Evolutionary conservation across 2,888 invertebrate species (phyloP).

Genomic region (Embidobia sp.): DNA sequence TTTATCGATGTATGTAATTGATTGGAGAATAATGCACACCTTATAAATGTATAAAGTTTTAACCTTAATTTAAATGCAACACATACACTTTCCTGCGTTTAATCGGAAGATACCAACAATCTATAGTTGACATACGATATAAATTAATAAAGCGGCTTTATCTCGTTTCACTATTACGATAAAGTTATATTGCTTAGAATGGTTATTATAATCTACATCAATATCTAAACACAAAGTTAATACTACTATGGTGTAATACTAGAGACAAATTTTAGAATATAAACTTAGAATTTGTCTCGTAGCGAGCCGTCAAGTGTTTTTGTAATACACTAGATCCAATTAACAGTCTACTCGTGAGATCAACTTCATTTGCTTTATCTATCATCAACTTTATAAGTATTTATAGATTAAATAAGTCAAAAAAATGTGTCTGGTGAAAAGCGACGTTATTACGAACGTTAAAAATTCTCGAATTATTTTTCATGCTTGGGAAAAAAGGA

Average conservation of each 20-base stretch:
- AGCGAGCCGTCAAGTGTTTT: no score
- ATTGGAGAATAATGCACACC: not conserved
- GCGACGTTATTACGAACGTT: no score
- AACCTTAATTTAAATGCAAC: not conserved
- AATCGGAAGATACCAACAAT: constrained; percentile 6
- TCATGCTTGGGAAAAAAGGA: no score
- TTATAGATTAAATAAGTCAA: no score
- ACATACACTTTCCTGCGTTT: not conserved
- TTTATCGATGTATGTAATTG: not conserved
- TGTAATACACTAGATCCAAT: no score
- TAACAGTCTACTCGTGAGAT: no score
- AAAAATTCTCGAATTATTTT: no score
- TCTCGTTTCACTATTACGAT: constrained; percentile 20
- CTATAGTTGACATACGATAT: constrained; percentile 25
- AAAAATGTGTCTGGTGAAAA: no score
- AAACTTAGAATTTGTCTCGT: not conserved
- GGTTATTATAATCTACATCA: constrained; percentile 37
- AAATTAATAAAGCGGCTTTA: constrained; percentile 29
- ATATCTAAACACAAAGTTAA: constrained; percentile 36
- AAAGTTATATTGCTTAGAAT: constrained; percentile 24
- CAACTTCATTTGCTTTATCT: no score
- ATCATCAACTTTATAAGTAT: no score
- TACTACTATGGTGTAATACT: not conserved
- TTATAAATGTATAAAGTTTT: not conserved
- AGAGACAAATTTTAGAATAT: constrained; percentile 13